phyloP scores from a whole-genome alignment of 2,113 vertebrate genomes.

The Eidolon helvum region DNA sequence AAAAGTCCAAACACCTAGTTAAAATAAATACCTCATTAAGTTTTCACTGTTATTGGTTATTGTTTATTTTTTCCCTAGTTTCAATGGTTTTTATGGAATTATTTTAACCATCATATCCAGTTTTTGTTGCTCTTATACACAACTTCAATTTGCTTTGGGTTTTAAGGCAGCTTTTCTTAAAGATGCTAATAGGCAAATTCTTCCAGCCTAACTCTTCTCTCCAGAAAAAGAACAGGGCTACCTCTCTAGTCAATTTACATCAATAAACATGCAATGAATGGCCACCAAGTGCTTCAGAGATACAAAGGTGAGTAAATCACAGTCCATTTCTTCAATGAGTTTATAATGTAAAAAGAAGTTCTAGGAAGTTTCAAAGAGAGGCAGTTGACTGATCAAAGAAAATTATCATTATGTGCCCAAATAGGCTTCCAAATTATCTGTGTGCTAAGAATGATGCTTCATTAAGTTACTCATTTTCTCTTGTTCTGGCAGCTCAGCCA shows the following conservation, averaged over 20 bases:
- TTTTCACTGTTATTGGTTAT: slow-evolving; percentile 56
- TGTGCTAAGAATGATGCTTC: slow-evolving; percentile 63
- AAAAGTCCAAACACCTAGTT: slow-evolving; percentile 54
- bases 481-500: slow-evolving; percentile 40
- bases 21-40: slow-evolving; percentile 66
- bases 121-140: background rate
- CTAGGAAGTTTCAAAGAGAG: slow-evolving; percentile 46
- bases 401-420: slow-evolving; percentile 67
- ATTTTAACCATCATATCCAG: background rate
- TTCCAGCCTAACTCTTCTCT: background rate
- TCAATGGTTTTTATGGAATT: slow-evolving; percentile 32
- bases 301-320: slow-evolving; percentile 30
- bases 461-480: slow-evolving; percentile 71
- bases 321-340: slow-evolving; percentile 25
- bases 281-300: background rate
- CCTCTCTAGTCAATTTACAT: background rate
- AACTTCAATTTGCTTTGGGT: slow-evolving; percentile 8
- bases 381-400: slow-evolving; percentile 60
- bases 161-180: slow-evolving; percentile 46
- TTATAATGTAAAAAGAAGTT: slow-evolving; percentile 2
- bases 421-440: slow-evolving; percentile 62
- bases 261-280: background rate
- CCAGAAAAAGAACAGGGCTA: background rate
- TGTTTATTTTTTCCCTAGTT: slow-evolving; percentile 18
- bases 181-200: background rate